Percentiles rank a stretch among this genome's conserved stretches.
Conservation (phyloP, 1,140 invertebrate genomes). For the Cyrtorhinus lividipennis region DNA sequence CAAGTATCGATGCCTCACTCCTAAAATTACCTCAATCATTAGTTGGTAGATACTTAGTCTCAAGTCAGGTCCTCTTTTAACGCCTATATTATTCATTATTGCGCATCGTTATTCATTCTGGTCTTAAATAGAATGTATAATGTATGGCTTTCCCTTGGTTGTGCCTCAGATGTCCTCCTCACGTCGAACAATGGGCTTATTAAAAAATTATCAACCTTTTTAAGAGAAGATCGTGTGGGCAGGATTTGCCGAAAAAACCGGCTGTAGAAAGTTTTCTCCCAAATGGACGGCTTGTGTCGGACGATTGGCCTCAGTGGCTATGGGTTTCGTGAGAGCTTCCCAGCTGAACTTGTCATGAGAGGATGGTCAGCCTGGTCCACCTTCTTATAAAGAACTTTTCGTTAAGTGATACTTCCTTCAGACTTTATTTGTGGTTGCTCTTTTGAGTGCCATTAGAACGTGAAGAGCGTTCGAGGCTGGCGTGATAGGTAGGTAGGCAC, state of each 20-base stretch:
- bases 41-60: too few relatives aligned
- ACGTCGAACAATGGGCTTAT: too few relatives aligned
- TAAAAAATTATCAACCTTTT: too few relatives aligned
- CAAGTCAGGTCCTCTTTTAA: too few relatives aligned
- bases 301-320: neutral
- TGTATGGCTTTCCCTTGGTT: too few relatives aligned
- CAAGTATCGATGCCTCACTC: too few relatives aligned
- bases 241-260: neutral
- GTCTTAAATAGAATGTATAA: too few relatives aligned
- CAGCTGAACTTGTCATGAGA: neutral
- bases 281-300: neutral
- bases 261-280: neutral
- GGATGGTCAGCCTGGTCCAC: neutral
- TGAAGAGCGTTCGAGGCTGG: neutral
- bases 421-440: neutral
- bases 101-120: too few relatives aligned
- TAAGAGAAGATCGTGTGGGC: neutral
- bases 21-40: too few relatives aligned
- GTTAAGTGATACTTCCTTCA: neutral
- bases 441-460: neutral
- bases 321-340: neutral
- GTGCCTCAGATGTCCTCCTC: too few relatives aligned
- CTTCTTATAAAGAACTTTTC: neutral
- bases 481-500: neutral
- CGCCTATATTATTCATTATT: too few relatives aligned